Percentiles rank a stretch among this genome's conserved stretches.
phyloP scores from a whole-genome alignment of 2,113 vertebrate species.

The Atlantisia rogersi region DNA sequence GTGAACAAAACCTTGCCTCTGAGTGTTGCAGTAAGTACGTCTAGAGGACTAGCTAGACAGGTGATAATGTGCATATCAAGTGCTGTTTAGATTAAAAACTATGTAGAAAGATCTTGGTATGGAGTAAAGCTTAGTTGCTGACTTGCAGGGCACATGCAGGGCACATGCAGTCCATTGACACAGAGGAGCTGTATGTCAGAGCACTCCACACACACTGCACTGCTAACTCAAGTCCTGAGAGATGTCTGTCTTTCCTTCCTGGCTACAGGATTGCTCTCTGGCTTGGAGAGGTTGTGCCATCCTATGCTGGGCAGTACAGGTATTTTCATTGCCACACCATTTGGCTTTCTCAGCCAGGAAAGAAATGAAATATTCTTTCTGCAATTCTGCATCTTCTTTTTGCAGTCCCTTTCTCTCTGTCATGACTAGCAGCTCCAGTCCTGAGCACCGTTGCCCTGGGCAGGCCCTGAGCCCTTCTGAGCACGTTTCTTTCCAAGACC shows the following conservation, averaged over 20 bases:
- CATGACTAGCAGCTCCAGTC: not conserved
- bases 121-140: not conserved
- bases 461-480: not conserved
- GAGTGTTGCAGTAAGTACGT: not conserved
- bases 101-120: not conserved
- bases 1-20: not conserved
- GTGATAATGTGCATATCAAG: not conserved
- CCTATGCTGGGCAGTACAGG: accelerated
- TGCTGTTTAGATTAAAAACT: not conserved
- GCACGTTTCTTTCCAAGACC: not conserved
- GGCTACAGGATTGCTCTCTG: not conserved
- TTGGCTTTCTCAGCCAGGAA: not conserved
- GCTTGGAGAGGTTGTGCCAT: not conserved
- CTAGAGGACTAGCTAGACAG: not conserved
- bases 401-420: not conserved
- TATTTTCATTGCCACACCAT: not conserved
- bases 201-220: not conserved
- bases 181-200: not conserved
- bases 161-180: too few relatives aligned
- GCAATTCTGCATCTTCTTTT: not conserved
- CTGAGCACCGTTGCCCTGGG: not conserved
- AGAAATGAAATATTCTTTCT: not conserved
- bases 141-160: not conserved
- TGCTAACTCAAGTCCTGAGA: not conserved
- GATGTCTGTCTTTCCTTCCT: not conserved